Evolutionary conservation across 2,113 vertebrate genomes (phyloP).

Genomic region (Amazona vittata): DNA sequence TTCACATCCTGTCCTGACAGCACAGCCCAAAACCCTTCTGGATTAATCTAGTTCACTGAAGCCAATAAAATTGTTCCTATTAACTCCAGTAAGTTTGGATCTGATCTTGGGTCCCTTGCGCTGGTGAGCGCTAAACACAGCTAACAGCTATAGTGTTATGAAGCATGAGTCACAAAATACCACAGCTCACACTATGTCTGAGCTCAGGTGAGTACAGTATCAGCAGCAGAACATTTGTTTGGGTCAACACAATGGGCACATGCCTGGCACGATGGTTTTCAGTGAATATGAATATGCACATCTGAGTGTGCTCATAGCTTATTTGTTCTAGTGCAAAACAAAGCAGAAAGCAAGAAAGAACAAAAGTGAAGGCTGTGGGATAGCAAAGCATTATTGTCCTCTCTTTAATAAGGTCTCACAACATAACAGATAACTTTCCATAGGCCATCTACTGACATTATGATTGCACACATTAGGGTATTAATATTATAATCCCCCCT

Average conservation of each 20-base stretch:
- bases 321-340: conserved; percentile 20
- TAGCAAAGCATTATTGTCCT: background rate
- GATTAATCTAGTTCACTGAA: background rate
- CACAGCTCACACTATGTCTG: background rate
- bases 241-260: background rate
- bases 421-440: background rate
- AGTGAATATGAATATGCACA: background rate
- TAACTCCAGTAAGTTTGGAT: background rate
- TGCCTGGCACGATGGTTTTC: background rate
- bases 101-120: background rate
- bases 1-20: background rate
- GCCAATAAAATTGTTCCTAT: background rate
- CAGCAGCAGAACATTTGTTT: conserved; percentile 27
- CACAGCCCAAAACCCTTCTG: background rate
- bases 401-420: background rate
- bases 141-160: background rate
- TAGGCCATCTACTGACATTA: background rate
- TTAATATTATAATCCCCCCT: background rate
- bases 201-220: background rate
- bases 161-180: conserved; percentile 38
- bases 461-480: background rate
- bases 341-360: background rate
- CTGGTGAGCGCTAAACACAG: background rate
- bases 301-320: background rate
- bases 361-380: background rate